Evolutionary conservation across 92 coral and sea anemone species (phyloP), one percentile per base, ranked within the genome.

Genomic region (Phenganax stokvisi): DNA sequence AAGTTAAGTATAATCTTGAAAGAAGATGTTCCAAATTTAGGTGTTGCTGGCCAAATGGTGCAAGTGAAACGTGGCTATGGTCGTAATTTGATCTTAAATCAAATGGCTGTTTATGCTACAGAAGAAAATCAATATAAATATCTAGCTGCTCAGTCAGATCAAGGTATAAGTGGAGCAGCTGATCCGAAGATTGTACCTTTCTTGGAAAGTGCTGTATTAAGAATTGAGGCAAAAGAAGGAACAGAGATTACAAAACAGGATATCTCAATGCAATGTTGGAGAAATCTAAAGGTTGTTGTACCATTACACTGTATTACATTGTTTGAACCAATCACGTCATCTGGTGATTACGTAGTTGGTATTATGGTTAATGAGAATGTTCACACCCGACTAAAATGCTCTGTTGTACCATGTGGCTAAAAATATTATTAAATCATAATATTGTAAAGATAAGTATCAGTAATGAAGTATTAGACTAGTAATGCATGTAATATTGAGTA

Each of bases 11-110:
- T 96, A 29, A 92, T 96, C 63, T 85, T 96, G 67, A 88, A 82
- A 61, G 94, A 94, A 54, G 85, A 85, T 58, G 87, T 92, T 72
- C 89, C 86, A 73, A 86, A 89, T 9, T 85, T 96, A n/a, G 99
- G 99, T 13, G 79, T 60, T 81, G 87, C 85, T 82, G 99, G 98
- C 0, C 90, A 92, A 64, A 73, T 89, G 89, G 97, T 96, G 54
- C 83, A 89, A 10, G 99, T 96, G 5, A 88, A 92, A 70, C 89
- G 97, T 44, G 97, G 99, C 10, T 90, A 80, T 83, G 99, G 97
- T 10, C 87, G 99, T 13, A 92, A 87, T 66, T 88, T 96, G 37
- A 85, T 96, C 28, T 94, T 91, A 65, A 87, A 90, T 66, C 90
- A 91, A 12, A 79, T 90, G 80, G 99, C 99, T 60, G 96, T 88